Base-by-base conservation (phyloP, 2,888 invertebrate species). In the Furcula furcula region DNA sequence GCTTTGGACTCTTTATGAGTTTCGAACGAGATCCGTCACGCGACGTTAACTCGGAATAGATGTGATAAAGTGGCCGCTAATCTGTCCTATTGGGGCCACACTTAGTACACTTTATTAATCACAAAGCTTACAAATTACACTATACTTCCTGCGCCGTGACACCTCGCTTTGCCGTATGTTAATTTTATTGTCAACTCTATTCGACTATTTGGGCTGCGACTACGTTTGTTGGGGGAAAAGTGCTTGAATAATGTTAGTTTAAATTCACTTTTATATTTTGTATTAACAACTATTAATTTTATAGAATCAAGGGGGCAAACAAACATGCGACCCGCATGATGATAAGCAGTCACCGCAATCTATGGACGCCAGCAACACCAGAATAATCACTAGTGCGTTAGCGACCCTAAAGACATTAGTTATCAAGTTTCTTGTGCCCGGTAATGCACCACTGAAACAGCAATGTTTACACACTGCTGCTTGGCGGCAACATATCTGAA, bases 91-190 rank as follows among this genome's bases (percentile, higher is more conserved):
- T 87, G 83, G 85, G 81, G 87, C 77, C 85, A 77, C 88, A 88
- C 84, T 88, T 88, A 87, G 85, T 84, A 80, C 84, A 83, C 75
- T 88, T 88, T 88, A 88, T 88, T 88, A 88, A 88, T 88, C 88
- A 87, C 85, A 87, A 88, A 84, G 83, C 80, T 84, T 84, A 87
- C 88, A 88, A 88, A 88, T 87, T 86, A 87, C 85, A 67, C 69
- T 76, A 76, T 76, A 80, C 86, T 87, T 88, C 88, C 88, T 84
- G 85, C 76, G 72, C 66, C 76, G 78, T 80, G 86, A 84, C 86
- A 78, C 76, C 75, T 74, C 65, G 69, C 76, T 79, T 76, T 72
- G 76, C 68, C 61, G 76, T 86, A 88, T 87, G 88, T 71, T 85
- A 87, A 87, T 88, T 85, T 86, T 84, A 84, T 86, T 74, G 84